phyloP scores from a whole-genome alignment of 1,140 invertebrate species.

The Drosophila hydei region DNA sequence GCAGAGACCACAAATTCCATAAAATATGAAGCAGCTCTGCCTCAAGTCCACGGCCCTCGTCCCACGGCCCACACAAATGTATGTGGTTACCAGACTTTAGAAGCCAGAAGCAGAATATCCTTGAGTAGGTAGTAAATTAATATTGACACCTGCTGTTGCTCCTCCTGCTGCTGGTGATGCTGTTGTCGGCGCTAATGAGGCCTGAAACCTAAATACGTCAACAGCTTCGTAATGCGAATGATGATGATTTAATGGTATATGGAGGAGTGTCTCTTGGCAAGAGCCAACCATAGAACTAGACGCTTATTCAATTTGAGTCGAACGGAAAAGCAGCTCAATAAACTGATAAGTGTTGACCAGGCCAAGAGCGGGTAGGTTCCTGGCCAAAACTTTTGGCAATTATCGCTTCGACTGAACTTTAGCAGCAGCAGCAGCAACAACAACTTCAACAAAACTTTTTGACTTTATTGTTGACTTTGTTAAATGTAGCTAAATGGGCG shows the following conservation, averaged over 20 bases:
- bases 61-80: neutral
- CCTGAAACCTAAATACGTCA: constrained; percentile 74
- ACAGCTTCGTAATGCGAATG: constrained; percentile 45
- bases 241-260: constrained; percentile 62
- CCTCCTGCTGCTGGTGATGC: constrained; percentile 22
- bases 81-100: neutral
- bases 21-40: constrained; percentile 38
- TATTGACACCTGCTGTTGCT: constrained; percentile 74
- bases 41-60: neutral
- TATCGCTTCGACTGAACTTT: constrained; percentile 48
- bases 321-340: constrained; percentile 16
- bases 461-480: constrained; percentile 80
- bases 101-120: constrained; percentile 48
- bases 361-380: neutral
- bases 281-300: constrained; percentile 8
- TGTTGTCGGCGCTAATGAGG: constrained; percentile 62
- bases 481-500: constrained; percentile 79
- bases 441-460: constrained; percentile 53
- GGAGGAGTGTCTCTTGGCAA: constrained; percentile 12
- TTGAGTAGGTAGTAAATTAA: constrained; percentile 65
- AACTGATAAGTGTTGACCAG: constrained; percentile 30
- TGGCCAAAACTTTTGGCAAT: constrained; percentile 55
- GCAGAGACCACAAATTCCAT: constrained; percentile 47
- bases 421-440: constrained; percentile 7
- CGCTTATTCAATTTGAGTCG: constrained; percentile 24